Percentiles rank a stretch among this genome's conserved stretches.
These are phyloP conservation scores for Nomada goodeniana DNA, from an alignment of 2,888 invertebrate species.

Conservation along the genomic window DNA sequence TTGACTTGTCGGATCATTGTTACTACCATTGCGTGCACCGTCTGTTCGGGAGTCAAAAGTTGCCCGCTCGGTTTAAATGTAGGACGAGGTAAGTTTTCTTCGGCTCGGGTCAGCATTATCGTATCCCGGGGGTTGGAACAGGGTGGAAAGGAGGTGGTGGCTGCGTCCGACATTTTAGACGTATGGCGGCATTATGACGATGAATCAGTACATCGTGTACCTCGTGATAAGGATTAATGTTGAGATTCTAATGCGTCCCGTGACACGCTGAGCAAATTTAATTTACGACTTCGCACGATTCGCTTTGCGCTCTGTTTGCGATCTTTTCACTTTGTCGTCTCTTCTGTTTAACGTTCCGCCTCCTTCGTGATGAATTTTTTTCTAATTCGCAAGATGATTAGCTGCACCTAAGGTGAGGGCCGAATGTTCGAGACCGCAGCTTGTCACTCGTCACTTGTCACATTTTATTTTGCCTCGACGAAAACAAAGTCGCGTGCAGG, in stretches of 20 bases:
- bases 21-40: constrained; percentile 11
- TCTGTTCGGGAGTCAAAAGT: constrained; percentile 37
- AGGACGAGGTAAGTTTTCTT: constrained; percentile 51
- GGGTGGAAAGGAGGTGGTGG: constrained; percentile 52
- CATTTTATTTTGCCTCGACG: no score
- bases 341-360: no score
- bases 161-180: constrained; percentile 63
- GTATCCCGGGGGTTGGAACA: constrained; percentile 61
- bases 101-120: constrained; percentile 57
- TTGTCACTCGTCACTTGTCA: no score
- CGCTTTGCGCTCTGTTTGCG: no score
- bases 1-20: background rate
- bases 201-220: constrained; percentile 63
- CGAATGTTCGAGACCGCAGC: no score
- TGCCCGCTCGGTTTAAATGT: constrained; percentile 39
- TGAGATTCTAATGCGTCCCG: constrained; percentile 35
- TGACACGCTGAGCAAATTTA: constrained; percentile 19
- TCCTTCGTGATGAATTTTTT: no score
- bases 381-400: no score
- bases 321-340: no score
- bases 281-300: constrained; percentile 9
- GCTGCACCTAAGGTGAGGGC: no score
- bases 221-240: constrained; percentile 63
- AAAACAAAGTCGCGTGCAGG: no score
- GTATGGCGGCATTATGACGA: constrained; percentile 67